Evolutionary conservation across 2,888 invertebrate genomes (phyloP), one percentile per base, ranked within the genome.

Genomic region (Kuschelorhynchus macadamiae): DNA sequence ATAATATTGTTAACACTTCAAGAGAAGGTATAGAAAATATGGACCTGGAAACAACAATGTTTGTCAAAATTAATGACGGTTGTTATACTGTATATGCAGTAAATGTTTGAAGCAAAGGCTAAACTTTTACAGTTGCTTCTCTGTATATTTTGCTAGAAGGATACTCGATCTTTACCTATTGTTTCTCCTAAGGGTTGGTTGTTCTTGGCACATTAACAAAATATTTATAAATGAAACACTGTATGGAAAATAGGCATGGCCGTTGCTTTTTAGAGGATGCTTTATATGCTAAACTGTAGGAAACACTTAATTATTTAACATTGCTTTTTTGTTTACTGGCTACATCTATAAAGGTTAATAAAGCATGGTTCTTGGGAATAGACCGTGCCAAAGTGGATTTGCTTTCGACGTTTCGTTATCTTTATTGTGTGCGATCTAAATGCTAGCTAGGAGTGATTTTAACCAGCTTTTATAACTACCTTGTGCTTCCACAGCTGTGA

Each of bases 141-240:
- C 1, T 16, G 11, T 32, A 49, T 11, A 49, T 14, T 8, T n/a
- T 20, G 36, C 11, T 17, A n/a, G 25, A 21, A 12, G 25, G 25
- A 39, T n/a, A 18, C 14, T 30, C 12, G n/a, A 25, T 25, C 7
- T 25, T 25, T 5, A 25, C 3, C 25, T 25, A 25, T 25, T 25
- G 3, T 25, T 25, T 25, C 25, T 11, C 33, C 44, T 57, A 46
- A 32, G 17, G 17, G 16, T 14, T 36, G 36, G 44, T 44, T 8
- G 49, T 49, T 21, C 8, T 60, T 60, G 60, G 60, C 60, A 60
- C 60, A 49, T 60, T 41, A 60, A 60, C 49, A 21, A 60, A 49
- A 49, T 36, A 52, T 18, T 20, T 11, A 25, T 18, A 17, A 17
- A 18, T 14, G n/a, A 18, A 17, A 44, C 8, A 18, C 11, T 17